These are phyloP conservation scores for Epizoanthus scotinus DNA, from an alignment of 92 coral and sea anemone species.

Conservation along the genomic window DNA sequence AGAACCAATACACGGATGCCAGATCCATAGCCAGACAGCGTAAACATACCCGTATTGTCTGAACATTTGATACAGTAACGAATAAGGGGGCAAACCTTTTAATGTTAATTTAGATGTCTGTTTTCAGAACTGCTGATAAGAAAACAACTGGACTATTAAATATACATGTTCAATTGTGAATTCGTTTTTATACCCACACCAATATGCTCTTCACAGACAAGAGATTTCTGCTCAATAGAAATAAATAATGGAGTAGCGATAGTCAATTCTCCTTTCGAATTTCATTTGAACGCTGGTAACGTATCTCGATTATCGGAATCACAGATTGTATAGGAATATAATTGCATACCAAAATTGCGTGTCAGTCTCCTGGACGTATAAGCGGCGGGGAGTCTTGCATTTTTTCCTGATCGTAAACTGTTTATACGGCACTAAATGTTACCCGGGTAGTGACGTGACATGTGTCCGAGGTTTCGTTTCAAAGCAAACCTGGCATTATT, in stretches of 20 bases:
- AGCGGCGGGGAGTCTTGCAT: no score
- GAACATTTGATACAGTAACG: constrained; percentile 29
- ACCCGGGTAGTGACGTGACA: no score
- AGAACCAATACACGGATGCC: no score
- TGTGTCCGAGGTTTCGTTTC: no score
- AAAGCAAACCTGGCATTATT: not conserved
- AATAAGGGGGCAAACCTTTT: not conserved
- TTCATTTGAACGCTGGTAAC: not conserved
- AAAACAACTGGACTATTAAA: no score
- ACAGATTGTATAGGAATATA: not conserved
- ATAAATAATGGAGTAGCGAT: constrained; percentile 1
- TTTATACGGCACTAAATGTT: no score
- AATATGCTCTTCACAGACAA: not conserved
- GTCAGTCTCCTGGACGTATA: no score
- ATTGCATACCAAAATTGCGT: no score
- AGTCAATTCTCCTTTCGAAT: not conserved
- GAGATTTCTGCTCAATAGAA: not conserved
- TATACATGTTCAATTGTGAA: no score
- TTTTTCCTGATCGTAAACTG: no score
- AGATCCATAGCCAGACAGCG: no score
- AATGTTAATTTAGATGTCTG: not conserved
- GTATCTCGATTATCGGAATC: not conserved
- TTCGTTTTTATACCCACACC: not conserved
- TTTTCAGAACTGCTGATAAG: not conserved
- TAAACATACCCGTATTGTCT: no score